Evolutionary conservation across 2,888 invertebrate genomes (phyloP), one percentile per base, ranked within the genome.

Genomic region (Ypsolopha scabrella): DNA sequence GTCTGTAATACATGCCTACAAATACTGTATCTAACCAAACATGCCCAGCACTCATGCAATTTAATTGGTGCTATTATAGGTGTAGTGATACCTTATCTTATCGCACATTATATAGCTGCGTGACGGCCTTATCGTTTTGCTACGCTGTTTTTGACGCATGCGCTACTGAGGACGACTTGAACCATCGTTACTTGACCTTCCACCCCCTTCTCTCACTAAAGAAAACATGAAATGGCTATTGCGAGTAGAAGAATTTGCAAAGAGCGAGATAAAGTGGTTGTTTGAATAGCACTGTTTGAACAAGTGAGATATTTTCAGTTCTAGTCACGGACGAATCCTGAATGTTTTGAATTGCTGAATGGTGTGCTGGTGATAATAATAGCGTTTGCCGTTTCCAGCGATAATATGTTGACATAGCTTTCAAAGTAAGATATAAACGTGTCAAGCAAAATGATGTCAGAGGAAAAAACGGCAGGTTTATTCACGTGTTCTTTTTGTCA

Each of bases 241-340:
- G 24, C 24, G 4, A 24, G 24, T 24, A 24, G 24, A 24, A 24
- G 7, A 35, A 46, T 47, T 9, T 6, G 36, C 47, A 13, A 36
- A 13, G 11, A 37, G 14, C 47, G 8, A 14, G 7, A 7, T 13
- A 43, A 43, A 13, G 8, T 7, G 9, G 14, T 52, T 51, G 57
- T 58, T 54, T 49, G 51, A 50, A 43, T 35, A 13, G 37, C 37
- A 41, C 58, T 78, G 76, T 80, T 78, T 75, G 68, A 51, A 64
- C 67, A 68, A 64, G 67, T 73, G 75, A 70, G 72, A 75, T 72
- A 78, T 80, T 78, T 75, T 70, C 72, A 66, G 65, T 68, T 65
- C 24, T 24, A 65, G 67, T 65, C 68, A 67, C 63, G 66, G 62
- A 59, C 53, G 60, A 58, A 60, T 59, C 57, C 59, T 58, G 57